Conservation (phyloP, 2,888 invertebrate species). For the Smittia sp. region DNA sequence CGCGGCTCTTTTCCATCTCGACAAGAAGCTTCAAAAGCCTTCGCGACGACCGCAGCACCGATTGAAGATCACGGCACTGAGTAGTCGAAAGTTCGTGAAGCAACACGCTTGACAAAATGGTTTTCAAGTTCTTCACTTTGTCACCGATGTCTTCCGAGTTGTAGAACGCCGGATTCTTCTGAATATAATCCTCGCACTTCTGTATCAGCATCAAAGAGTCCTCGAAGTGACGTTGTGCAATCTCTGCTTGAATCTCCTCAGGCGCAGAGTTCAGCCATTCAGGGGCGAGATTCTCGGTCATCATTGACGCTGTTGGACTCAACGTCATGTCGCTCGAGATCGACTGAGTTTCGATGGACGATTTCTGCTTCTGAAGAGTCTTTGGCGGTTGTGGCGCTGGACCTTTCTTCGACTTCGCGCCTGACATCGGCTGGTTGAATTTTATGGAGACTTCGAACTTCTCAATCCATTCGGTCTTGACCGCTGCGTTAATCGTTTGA, state of each 20-base stretch:
- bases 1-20: slow-evolving; percentile 53
- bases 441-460: slow-evolving; percentile 89
- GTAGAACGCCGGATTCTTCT: slow-evolving; percentile 48
- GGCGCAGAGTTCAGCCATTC: slow-evolving; percentile 89
- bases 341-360: slow-evolving; percentile 46
- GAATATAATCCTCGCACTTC: slow-evolving; percentile 60
- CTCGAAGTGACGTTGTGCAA: slow-evolving; percentile 94
- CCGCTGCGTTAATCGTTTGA: slow-evolving; percentile 77
- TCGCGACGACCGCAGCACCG: slow-evolving; percentile 80
- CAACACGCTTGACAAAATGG: slow-evolving; percentile 78
- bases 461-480: slow-evolving; percentile 87
- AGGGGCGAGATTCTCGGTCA: slow-evolving; percentile 55
- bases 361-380: slow-evolving; percentile 44
- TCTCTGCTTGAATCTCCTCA: slow-evolving; percentile 91
- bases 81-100: slow-evolving; percentile 85
- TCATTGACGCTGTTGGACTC: slow-evolving; percentile 46
- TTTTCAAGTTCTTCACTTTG: slow-evolving; percentile 69
- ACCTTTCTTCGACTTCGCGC: slow-evolving; percentile 59
- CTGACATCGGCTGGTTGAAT: slow-evolving; percentile 59
- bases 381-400: slow-evolving; percentile 54
- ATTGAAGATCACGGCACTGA: slow-evolving; percentile 86
- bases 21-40: slow-evolving; percentile 77
- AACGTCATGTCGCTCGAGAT: slow-evolving; percentile 44
- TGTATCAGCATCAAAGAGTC: slow-evolving; percentile 82
- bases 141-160: slow-evolving; percentile 47